Base-by-base conservation (phyloP, 2,113 vertebrate genomes). In the Hippotragus niger region DNA sequence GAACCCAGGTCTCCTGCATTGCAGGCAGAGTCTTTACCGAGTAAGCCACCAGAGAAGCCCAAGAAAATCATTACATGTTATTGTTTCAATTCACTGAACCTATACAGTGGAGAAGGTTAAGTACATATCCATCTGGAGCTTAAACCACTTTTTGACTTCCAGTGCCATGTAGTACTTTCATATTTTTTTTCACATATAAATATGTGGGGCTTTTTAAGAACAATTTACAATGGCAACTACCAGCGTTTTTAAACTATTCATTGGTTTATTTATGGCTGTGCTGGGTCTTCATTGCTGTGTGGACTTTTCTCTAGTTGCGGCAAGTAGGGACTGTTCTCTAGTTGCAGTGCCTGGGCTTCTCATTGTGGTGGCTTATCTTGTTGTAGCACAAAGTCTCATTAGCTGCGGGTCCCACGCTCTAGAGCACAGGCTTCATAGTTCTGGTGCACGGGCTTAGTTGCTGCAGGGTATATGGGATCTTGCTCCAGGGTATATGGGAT, bases 201-300 rank as follows among this genome's bases (percentile, higher is more conserved):
- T 94, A 74, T 84, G 10, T 97, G 21, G n/a, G 25, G 12, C 50
- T n/a, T 96, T 85, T 89, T 93, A 81, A 88, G 80, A 52, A 80
- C 13, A 93, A 60, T 57, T 96, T 87, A 12, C 33, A 94, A 45
- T 21, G 40, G 31, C 60, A 84, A 47, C 21, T 50, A 67, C 62
- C 15, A 91, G 31, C 14, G 21, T 14, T 43, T 76, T 27, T 2
- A 0, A 76, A 43, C 43, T 43, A 76, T 43, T 43, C 40, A 27
- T 76, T 27, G 7, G 14, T 27, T 43, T 43, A 43, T 14, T 27
- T 76, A 7, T 4, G 23, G 11, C 10, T 76, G 13, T 43, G 16
- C 40, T 27, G 71, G 71, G 71, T 76, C 71, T 76, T 14, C 36
- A 2, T 43, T 76, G 36, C 71, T 14, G 5, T 27, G 13, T 25